A percentile compares a stretch with the other conserved stretches of the same genome.
Evolutionary conservation across 2,797 vertebrate genomes (phyloP).

Genomic region (Myotis vivesi): DNA sequence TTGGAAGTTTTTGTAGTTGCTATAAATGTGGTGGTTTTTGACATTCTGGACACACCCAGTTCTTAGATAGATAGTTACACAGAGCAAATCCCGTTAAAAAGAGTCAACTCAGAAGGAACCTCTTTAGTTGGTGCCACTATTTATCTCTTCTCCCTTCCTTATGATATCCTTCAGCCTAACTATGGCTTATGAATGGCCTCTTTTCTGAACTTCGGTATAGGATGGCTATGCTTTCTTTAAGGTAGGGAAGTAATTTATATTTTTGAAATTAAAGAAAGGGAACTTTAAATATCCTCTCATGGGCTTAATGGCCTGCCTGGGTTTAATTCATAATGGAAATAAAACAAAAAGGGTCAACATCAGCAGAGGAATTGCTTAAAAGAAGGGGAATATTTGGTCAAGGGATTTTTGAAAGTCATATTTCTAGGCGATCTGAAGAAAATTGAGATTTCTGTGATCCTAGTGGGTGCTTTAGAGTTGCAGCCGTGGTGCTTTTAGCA

Average conservation of each 20-base stretch:
- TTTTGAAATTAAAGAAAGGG: slow-evolving; percentile 40
- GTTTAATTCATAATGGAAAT: background rate
- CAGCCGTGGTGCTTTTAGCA: background rate
- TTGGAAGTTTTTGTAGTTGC: background rate
- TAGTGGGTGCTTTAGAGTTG: background rate
- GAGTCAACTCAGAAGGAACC: background rate
- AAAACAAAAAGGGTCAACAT: background rate
- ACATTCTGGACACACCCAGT: background rate
- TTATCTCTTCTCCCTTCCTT: background rate
- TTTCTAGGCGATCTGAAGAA: background rate
- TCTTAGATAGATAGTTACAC: background rate
- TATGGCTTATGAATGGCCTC: background rate
- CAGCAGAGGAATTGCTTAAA: background rate
- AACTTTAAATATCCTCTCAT: background rate
- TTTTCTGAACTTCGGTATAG: background rate
- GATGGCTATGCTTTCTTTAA: background rate
- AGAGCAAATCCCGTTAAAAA: background rate
- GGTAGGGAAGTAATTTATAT: background rate
- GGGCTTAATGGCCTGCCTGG: background rate
- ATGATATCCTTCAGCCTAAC: background rate
- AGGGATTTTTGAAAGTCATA: background rate
- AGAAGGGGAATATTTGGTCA: background rate
- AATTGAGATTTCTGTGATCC: background rate
- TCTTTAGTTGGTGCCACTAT: background rate
- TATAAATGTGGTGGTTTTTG: background rate